These are phyloP conservation scores for Gymnodraco acuticeps DNA, from an alignment of 2,797 vertebrate species.

Conservation along the genomic window DNA sequence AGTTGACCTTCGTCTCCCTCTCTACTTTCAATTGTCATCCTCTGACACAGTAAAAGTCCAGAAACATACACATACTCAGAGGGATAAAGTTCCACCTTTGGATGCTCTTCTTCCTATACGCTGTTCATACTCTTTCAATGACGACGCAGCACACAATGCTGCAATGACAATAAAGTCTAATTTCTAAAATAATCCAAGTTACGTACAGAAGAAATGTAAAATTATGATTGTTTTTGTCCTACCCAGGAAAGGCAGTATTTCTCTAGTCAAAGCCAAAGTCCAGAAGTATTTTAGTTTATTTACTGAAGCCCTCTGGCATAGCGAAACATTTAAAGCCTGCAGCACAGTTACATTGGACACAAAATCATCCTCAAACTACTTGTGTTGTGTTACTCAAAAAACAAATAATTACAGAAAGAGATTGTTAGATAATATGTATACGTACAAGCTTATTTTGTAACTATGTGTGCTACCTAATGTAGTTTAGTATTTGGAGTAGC, in stretches of 20 bases:
- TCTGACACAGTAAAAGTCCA: not conserved
- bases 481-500: not conserved
- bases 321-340: not conserved
- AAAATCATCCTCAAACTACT: conserved; percentile 33
- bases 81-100: not conserved
- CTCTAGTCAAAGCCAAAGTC: too few relatives aligned
- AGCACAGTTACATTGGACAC: not conserved
- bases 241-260: too few relatives aligned
- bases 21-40: not conserved
- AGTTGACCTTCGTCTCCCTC: too few relatives aligned
- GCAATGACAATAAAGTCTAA: not conserved
- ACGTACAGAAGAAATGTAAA: not conserved
- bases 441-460: not conserved
- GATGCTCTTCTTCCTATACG: not conserved
- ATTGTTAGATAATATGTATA: not conserved
- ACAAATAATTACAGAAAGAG: not conserved
- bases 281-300: too few relatives aligned
- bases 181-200: not conserved
- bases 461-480: not conserved
- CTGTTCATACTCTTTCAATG: too few relatives aligned
- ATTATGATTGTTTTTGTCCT: too few relatives aligned
- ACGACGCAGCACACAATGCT: not conserved
- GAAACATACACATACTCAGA: not conserved
- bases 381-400: not conserved
- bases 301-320: not conserved